Evolutionary conservation across 2,888 invertebrate species (phyloP).

Genomic region (Cephus nigrinus): DNA sequence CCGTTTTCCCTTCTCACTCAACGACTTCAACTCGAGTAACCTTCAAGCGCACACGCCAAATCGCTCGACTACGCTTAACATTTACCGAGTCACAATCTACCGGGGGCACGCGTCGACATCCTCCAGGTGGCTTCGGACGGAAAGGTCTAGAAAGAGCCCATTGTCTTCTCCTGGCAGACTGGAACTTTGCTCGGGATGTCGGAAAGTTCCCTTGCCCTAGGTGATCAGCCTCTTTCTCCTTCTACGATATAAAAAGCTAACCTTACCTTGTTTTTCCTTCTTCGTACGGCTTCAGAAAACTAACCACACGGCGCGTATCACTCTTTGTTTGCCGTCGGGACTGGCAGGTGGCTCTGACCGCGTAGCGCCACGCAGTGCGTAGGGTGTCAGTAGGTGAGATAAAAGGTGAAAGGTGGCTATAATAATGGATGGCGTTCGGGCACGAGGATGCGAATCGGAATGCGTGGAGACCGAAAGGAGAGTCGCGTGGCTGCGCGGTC

Average conservation of each 20-base stretch:
- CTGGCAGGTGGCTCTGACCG: neutral
- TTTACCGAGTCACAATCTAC: neutral
- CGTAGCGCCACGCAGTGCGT: neutral
- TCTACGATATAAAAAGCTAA: neutral
- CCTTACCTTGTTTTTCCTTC: neutral
- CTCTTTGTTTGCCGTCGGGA: neutral
- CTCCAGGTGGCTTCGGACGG: slow-evolving; percentile 37
- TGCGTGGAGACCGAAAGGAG: neutral
- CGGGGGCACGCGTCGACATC: slow-evolving; percentile 46
- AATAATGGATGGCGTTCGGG: neutral
- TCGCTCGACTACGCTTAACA: neutral
- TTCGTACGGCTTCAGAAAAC: neutral
- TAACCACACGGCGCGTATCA: neutral
- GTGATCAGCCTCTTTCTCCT: neutral
- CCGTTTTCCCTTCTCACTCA: slow-evolving; percentile 43
- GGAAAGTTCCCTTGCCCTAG: neutral
- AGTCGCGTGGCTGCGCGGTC: slow-evolving; percentile 1
- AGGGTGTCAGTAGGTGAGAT: neutral
- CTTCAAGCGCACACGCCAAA: slow-evolving; percentile 35
- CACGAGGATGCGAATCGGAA: neutral
- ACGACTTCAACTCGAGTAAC: slow-evolving; percentile 12
- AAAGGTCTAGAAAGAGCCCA: slow-evolving; percentile 2
- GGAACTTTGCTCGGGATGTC: neutral
- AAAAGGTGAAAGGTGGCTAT: neutral
- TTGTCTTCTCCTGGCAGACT: neutral